phyloP scores from a whole-genome alignment of 2,888 invertebrate genomes.

The Candidula unifasciata region DNA sequence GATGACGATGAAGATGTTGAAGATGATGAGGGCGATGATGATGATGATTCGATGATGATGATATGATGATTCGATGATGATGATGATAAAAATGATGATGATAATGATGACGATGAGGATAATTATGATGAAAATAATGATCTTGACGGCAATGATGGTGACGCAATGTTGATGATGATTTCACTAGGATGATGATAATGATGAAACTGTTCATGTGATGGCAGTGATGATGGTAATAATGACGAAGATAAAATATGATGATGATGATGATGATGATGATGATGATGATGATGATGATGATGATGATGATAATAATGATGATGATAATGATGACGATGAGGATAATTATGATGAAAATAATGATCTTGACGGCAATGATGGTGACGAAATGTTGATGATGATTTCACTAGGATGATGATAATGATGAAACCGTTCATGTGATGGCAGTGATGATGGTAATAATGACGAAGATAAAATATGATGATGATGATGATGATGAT shows the following conservation, averaged over 20 bases:
- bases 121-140: conserved; percentile 25
- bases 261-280: background rate
- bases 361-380: no score
- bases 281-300: background rate
- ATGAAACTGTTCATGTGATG: background rate
- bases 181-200: conserved; percentile 30
- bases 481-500: background rate
- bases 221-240: conserved; percentile 15
- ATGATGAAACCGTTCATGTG: background rate
- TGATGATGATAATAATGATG: background rate
- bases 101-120: conserved; percentile 14
- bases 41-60: conserved; percentile 23
- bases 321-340: background rate
- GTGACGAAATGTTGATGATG: no score
- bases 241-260: no score
- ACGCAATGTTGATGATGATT: background rate
- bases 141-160: conserved; percentile 23
- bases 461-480: background rate
- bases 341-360: no score
- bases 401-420: background rate
- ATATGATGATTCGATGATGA: conserved; percentile 16
- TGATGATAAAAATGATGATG: conserved; percentile 13
- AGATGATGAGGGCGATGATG: background rate
- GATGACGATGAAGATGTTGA: conserved; percentile 1
- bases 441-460: background rate